Percentiles rank a stretch among this genome's conserved stretches.
Evolutionary conservation across 2,888 invertebrate species (phyloP).

Genomic region (Microplitis manilae): DNA sequence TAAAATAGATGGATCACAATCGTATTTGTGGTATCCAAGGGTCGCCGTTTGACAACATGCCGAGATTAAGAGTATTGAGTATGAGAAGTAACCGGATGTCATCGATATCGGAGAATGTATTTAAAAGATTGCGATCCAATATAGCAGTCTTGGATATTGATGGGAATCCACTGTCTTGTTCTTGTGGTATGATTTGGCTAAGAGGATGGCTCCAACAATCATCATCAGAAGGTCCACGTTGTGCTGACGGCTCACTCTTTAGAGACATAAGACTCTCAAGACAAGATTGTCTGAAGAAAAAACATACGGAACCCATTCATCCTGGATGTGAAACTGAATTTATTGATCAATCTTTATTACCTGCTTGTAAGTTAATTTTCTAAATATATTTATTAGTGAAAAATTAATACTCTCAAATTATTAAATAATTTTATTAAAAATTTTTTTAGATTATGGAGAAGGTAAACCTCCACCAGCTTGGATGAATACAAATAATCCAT

Average conservation of each 20-base stretch:
- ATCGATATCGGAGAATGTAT: slow-evolving; percentile 81
- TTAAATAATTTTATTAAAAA: not conserved
- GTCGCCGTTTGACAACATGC: slow-evolving; percentile 87
- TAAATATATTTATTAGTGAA: not conserved
- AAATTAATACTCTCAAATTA: not conserved
- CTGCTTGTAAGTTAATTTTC: slow-evolving; percentile 54
- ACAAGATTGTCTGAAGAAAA: slow-evolving; percentile 77
- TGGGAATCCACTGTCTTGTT: slow-evolving; percentile 88
- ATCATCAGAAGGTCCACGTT: slow-evolving; percentile 82
- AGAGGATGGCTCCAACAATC: slow-evolving; percentile 87
- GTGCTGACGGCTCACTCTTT: slow-evolving; percentile 84
- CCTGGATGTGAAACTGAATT: slow-evolving; percentile 83
- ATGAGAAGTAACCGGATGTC: slow-evolving; percentile 84
- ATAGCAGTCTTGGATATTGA: slow-evolving; percentile 88
- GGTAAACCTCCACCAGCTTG: slow-evolving; percentile 75
- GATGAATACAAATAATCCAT: slow-evolving; percentile 74
- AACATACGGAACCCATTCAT: slow-evolving; percentile 75
- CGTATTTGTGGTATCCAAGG: slow-evolving; percentile 85
- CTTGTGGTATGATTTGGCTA: slow-evolving; percentile 87
- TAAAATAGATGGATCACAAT: slow-evolving; percentile 83
- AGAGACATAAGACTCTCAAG: slow-evolving; percentile 81
- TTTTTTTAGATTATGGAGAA: slow-evolving; percentile 43
- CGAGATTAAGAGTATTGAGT: slow-evolving; percentile 85
- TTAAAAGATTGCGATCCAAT: slow-evolving; percentile 84
- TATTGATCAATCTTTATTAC: slow-evolving; percentile 61